Base-by-base conservation (phyloP, 2,888 invertebrate species). In the Pyralis farinalis region DNA sequence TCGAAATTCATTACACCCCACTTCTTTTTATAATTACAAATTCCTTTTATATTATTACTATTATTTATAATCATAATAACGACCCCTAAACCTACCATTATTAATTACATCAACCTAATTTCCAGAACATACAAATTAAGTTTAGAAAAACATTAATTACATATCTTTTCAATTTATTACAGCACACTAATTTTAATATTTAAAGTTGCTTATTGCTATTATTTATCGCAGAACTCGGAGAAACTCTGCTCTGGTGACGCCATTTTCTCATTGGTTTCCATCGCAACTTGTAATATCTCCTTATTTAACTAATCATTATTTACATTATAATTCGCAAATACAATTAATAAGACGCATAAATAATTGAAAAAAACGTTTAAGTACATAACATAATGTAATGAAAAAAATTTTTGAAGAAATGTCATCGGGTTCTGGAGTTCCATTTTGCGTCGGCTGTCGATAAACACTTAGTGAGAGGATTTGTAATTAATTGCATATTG, bases 1-100 rank as follows among this genome's bases (percentile, higher is more conserved):
- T 87, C 72, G 85, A 86, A 87, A 84, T 82, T 86, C 80, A 85
- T 84, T 84, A 86, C 84, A 86, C 76, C 80, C 73, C 70, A 66
- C 70, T 66, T 69, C 74, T 76, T 75, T 60, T 71, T 78, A 83
- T 85, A 84, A 68, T 87, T 87, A 87, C 87, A 87, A 87, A 87
- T 87, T 85, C 87, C 86, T 80, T 84, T 74, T 71, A 68, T 72
- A 68, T 75, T 81, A 79, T 64, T 72, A 76, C 64, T 70, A 68
- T 71, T 74, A 80, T 81, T 80, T 82, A 80, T 83, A 78, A 72
- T 79, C 63, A 71, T 76, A 63, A 69, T 73, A 76, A 78, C 78
- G 70, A 72, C 71, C 64, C 76, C 80, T 83, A 83, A 64, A 51
- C 67, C 82, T 85, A 86, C 66, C 63, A 71, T 63, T 63, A 57